Evolutionary conservation across 2,888 invertebrate species (phyloP).

Genomic region (Stenodera caucasica): DNA sequence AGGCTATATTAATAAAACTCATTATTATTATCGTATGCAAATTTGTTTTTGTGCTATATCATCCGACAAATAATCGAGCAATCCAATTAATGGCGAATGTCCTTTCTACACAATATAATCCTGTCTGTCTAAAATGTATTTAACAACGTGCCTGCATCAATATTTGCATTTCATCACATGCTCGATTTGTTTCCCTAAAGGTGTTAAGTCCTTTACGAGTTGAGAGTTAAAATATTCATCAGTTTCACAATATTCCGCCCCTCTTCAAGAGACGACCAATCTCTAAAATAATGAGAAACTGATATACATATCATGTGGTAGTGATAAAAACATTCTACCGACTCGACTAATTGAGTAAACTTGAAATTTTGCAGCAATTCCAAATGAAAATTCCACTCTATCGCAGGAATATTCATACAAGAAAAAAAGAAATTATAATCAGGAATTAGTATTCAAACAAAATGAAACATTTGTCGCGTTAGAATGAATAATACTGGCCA

Average conservation of each 20-base stretch:
- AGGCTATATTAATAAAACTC: background rate
- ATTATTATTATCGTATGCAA: background rate
- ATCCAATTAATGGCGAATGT: constrained; percentile 26
- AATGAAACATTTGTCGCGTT: no score
- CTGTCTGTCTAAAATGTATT: constrained; percentile 29
- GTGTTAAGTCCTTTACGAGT: constrained; percentile 42
- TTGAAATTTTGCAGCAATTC: constrained; percentile 15
- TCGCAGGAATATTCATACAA: background rate
- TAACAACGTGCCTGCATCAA: constrained; percentile 38
- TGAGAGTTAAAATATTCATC: constrained; percentile 42
- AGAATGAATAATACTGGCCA: background rate
- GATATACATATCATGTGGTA: no score
- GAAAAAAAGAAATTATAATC: no score
- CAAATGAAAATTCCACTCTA: constrained; percentile 8
- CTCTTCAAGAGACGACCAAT: constrained; percentile 12
- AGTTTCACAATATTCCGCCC: constrained; percentile 33
- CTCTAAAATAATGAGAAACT: constrained; percentile 14
- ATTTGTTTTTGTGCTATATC: background rate
- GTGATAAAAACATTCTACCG: no score
- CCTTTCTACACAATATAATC: constrained; percentile 12
- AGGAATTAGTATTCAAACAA: no score
- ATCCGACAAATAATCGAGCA: constrained; percentile 18
- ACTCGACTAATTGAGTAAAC: no score
- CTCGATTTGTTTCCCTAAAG: constrained; percentile 46
- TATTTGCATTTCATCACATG: constrained; percentile 49